Percentiles rank a stretch among this genome's conserved stretches.
Evolutionary conservation across 2,797 vertebrate genomes (phyloP).

Genomic region (Gymnopithys bicolor): DNA sequence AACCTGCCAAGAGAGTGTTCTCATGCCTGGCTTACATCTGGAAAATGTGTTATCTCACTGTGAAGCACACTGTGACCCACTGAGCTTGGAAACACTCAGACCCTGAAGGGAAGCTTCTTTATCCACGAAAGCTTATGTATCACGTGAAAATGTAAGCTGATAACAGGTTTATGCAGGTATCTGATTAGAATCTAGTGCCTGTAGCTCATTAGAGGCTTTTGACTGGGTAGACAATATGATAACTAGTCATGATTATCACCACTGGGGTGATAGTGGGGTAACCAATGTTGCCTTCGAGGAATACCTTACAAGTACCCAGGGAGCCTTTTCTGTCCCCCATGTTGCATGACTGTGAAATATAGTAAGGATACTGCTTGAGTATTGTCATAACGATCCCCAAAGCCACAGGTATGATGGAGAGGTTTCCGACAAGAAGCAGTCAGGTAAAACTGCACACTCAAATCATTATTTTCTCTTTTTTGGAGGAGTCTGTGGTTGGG

Average conservation of each 20-base stretch:
- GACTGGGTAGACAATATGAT: not conserved
- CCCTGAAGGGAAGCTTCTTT: not conserved
- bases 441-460: not conserved
- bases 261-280: not conserved
- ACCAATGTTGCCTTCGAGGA: not conserved
- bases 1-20: not conserved
- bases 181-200: conserved; percentile 4
- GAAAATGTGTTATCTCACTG: not conserved
- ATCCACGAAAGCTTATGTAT: not conserved
- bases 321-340: not conserved
- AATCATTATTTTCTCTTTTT: not conserved
- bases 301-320: not conserved
- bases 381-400: not conserved
- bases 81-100: not conserved
- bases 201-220: conserved; percentile 1
- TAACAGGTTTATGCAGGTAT: not conserved
- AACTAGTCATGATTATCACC: not conserved
- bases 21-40: not conserved
- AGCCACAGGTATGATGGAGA: not conserved
- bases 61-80: not conserved
- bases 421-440: not conserved
- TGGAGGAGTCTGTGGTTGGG: not conserved
- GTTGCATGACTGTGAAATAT: not conserved
- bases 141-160: not conserved
- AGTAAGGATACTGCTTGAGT: not conserved